These are phyloP conservation scores for Arizona elegans DNA, from an alignment of 2,113 vertebrate species.

Conservation along the genomic window DNA sequence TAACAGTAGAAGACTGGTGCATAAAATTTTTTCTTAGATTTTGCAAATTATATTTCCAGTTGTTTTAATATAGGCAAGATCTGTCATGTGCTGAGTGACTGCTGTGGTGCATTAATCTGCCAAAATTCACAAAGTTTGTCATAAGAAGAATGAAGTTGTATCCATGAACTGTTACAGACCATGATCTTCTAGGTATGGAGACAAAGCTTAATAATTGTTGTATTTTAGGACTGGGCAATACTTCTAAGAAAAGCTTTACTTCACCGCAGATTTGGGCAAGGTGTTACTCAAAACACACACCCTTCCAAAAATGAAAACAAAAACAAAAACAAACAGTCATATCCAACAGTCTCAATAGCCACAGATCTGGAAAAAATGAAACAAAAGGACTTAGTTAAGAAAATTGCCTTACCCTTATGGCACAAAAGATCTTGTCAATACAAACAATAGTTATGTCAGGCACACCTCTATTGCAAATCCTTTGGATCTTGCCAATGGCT, in stretches of 20 bases:
- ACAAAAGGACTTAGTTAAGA: not conserved
- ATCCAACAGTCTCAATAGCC: not conserved
- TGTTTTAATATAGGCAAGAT: not conserved
- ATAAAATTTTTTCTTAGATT: not conserved
- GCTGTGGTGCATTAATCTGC: not conserved
- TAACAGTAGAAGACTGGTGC: not conserved
- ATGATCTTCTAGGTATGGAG: not conserved
- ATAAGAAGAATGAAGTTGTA: not conserved
- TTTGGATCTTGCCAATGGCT: not conserved
- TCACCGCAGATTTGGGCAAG: not conserved
- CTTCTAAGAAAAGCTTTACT: not conserved
- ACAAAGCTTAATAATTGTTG: not conserved
- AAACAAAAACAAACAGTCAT: not conserved
- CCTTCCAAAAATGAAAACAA: not conserved
- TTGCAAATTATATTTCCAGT: not conserved
- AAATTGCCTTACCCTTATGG: not conserved
- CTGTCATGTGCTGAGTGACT: not conserved
- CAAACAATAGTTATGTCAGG: not conserved
- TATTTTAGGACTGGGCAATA: not conserved
- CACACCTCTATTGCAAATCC: not conserved
- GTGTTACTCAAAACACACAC: not conserved
- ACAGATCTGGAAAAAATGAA: not conserved
- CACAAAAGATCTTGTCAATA: not conserved
- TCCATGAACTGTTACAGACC: not conserved
- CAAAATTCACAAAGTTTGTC: not conserved